Percentiles rank a stretch among this genome's conserved stretches.
Conservation (phyloP, 2,797 vertebrate genomes). For the Emydoidea blandingii region DNA sequence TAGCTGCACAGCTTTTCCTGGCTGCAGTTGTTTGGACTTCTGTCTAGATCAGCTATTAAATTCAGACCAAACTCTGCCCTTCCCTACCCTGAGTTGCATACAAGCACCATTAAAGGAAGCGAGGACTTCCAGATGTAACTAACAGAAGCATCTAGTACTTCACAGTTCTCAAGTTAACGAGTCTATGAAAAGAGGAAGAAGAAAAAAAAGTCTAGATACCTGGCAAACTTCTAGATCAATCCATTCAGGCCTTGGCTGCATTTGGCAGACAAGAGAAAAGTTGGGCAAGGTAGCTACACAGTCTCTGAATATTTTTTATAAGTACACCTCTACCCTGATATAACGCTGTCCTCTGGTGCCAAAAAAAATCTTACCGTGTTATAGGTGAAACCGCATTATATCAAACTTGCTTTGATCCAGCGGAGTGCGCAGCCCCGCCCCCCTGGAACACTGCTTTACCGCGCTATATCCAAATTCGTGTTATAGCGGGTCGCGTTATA, state of each 20-base stretch:
- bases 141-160: neutral
- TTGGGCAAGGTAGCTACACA: neutral
- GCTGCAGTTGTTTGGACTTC: neutral
- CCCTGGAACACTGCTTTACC: no score
- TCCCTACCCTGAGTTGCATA: neutral
- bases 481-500: no score
- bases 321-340: neutral
- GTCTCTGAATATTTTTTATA: neutral
- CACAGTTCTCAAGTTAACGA: neutral
- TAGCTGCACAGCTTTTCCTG: neutral
- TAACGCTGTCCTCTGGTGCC: no score
- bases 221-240: neutral
- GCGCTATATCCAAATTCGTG: no score
- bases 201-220: neutral
- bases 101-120: neutral
- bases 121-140: neutral
- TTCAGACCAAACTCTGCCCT: neutral
- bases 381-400: no score
- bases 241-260: fast-evolving
- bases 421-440: no score
- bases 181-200: neutral
- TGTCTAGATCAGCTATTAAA: neutral
- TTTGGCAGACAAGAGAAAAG: neutral
- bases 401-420: no score
- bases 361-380: no score